Evolutionary conservation across 2,797 vertebrate genomes (phyloP).

Genomic region (Triplophysa yarkandensis): DNA sequence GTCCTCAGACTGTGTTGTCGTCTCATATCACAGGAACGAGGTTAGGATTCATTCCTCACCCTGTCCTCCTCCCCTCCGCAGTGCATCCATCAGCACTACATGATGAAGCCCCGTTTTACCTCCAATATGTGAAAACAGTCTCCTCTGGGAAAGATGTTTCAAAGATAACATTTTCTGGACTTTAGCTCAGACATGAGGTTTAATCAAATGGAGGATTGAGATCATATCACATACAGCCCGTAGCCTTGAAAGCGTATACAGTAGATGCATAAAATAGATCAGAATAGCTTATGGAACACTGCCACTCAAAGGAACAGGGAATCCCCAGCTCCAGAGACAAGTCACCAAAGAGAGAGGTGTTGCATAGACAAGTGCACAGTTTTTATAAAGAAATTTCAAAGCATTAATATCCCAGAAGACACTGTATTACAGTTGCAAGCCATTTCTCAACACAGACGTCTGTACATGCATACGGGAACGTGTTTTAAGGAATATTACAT

Average conservation of each 20-base stretch:
- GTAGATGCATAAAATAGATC: constrained; percentile 16
- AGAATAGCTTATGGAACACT: constrained; percentile 12
- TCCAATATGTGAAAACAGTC: constrained; percentile 23
- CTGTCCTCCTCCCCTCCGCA: constrained; percentile 24
- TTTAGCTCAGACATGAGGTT: constrained; percentile 7
- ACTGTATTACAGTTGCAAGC: not conserved
- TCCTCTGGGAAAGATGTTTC: constrained; percentile 33
- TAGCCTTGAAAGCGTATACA: not conserved
- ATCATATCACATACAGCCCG: not conserved
- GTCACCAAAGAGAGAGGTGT: constrained; percentile 19
- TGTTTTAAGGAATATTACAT: constrained; percentile 1
- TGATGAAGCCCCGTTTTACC: constrained; percentile 29
- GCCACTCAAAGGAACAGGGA: not conserved
- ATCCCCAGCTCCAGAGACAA: constrained; percentile 21
- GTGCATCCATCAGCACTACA: constrained; percentile 37
- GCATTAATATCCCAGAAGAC: not conserved
- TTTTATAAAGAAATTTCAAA: not conserved
- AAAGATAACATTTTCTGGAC: constrained; percentile 24
- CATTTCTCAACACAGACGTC: constrained; percentile 2
- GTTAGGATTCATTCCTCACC: constrained; percentile 39
- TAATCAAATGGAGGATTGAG: constrained; percentile 6
- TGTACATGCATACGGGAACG: not conserved
- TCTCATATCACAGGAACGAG: constrained; percentile 45
- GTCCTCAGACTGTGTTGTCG: constrained; percentile 33
- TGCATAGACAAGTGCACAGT: constrained; percentile 11